Conservation (phyloP, 2,797 vertebrate genomes). For the Anguilla megastoma region DNA sequence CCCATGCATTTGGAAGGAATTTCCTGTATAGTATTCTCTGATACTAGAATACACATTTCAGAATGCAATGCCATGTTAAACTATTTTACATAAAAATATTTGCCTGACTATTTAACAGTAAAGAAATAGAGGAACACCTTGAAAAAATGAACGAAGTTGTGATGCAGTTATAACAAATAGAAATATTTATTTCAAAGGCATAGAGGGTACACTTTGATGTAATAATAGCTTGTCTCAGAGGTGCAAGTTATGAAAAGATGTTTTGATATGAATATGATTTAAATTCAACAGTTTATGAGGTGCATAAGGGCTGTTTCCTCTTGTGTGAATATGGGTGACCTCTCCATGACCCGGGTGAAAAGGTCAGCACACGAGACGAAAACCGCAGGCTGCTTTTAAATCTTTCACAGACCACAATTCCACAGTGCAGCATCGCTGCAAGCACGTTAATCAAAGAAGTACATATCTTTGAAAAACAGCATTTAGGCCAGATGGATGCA, state of each 20-base stretch:
- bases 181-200: slow-evolving; percentile 8
- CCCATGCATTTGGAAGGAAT: background rate
- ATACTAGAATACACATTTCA: background rate
- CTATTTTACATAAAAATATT: background rate
- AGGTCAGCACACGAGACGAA: background rate
- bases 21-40: background rate
- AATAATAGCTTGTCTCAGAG: background rate
- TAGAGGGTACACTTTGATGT: background rate
- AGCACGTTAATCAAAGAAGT: background rate
- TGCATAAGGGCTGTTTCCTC: background rate
- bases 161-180: background rate
- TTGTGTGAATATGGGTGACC: background rate
- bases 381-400: background rate
- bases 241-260: slow-evolving; percentile 6
- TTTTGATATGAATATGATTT: background rate
- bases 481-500: background rate
- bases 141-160: background rate
- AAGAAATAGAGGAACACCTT: slow-evolving; percentile 2
- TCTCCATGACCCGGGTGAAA: background rate
- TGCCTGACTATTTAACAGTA: background rate
- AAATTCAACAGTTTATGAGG: background rate
- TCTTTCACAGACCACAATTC: background rate
- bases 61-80: background rate
- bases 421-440: background rate
- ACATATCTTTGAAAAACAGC: background rate